Evolutionary conservation across 2,113 vertebrate species (phyloP).

Genomic region (Nymphicus hollandicus): DNA sequence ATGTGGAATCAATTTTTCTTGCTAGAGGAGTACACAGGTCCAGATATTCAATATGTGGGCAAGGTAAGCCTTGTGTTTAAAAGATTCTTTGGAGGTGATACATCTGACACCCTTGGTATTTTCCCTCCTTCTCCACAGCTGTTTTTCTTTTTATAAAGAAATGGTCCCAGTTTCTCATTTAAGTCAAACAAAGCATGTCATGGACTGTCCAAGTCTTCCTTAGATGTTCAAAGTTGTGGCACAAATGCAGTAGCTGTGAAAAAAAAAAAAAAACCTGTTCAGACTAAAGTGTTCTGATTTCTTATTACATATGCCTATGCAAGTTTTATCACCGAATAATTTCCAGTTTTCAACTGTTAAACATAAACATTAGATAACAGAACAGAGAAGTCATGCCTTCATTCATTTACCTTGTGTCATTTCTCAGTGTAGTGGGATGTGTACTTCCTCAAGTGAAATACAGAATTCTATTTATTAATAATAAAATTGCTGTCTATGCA

Average conservation of each 20-base stretch:
- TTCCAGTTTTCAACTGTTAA: not conserved
- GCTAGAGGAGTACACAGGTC: conserved; percentile 93
- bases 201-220: not conserved
- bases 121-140: not conserved
- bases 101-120: not conserved
- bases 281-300: not conserved
- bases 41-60: conserved; percentile 94
- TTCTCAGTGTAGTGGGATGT: not conserved
- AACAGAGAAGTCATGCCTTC: not conserved
- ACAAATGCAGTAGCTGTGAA: not conserved
- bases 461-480: not conserved
- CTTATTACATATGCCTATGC: not conserved
- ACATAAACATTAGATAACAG: not conserved
- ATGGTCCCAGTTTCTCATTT: not conserved
- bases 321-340: not conserved
- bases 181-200: not conserved
- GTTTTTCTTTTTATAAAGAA: not conserved
- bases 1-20: conserved; percentile 99
- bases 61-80: conserved; percentile 82
- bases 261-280: not conserved
- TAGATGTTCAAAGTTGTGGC: not conserved
- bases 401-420: not conserved
- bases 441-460: not conserved
- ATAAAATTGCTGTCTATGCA: not conserved
- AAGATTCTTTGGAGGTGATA: not conserved